phyloP scores from a whole-genome alignment of 1,140 invertebrate species.

The Sminthurinus signatus region DNA sequence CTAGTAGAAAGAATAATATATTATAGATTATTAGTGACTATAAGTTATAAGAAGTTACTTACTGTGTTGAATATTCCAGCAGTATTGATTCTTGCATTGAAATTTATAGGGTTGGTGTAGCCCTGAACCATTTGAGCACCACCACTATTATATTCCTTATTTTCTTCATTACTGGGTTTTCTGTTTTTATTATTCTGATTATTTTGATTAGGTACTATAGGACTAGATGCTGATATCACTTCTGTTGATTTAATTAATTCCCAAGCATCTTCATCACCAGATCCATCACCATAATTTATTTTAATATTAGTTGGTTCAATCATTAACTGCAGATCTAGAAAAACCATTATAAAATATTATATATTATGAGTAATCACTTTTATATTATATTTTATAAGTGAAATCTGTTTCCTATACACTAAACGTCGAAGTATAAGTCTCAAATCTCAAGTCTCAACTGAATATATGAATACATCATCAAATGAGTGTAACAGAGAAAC shows the following conservation, averaged over 20 bases:
- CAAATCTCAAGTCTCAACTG: neutral
- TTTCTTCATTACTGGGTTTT: neutral
- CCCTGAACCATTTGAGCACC: neutral
- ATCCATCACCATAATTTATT: constrained; percentile 24
- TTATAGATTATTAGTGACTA: too few species aligned
- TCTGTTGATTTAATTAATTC: constrained; percentile 35
- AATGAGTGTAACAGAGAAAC: neutral
- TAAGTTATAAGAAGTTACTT: too few species aligned
- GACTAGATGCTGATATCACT: constrained; percentile 28
- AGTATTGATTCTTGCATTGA: constrained; percentile 39
- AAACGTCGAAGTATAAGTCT: too few species aligned
- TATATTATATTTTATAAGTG: too few species aligned
- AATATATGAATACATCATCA: neutral
- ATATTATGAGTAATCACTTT: too few species aligned
- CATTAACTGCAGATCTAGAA: constrained; percentile 37
- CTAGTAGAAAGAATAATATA: too few species aligned
- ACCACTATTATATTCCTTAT: neutral
- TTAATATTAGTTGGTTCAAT: constrained; percentile 33
- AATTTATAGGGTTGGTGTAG: constrained; percentile 23
- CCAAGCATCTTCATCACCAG: constrained; percentile 34
- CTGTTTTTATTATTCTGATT: neutral
- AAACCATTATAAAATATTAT: too few species aligned
- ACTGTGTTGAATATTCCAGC: constrained; percentile 40
- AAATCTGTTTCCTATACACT: too few species aligned
- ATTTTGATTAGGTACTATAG: constrained; percentile 6